Base-by-base conservation (phyloP, 2,888 invertebrate genomes). In the Dichetophora obliterata region DNA sequence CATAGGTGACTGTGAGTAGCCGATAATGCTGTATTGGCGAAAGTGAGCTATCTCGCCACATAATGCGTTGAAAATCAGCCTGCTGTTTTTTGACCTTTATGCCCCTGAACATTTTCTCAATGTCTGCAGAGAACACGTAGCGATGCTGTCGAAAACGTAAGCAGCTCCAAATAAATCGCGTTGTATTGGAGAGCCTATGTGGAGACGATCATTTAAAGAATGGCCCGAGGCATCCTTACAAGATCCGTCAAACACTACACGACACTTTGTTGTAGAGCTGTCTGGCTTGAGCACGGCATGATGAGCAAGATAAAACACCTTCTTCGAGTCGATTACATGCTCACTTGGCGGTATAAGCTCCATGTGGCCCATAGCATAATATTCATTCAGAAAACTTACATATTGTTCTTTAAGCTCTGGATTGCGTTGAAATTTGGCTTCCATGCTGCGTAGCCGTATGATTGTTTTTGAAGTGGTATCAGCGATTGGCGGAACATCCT, bases 241-340 rank as follows among this genome's bases (percentile, higher is more conserved):
- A 6, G 66, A 66, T 19, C 78, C 78, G 24, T 80, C 80, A 48
- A 79, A 79, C 0, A 72, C 61, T 1, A 81, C 81, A 31, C 75
- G 50, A 43, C 72, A 75, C 76, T 78, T 81, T 2, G 78, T 76
- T 27, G 75, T 63, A 37, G 76, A 74, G 69, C 79, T 80, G 14
- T 77, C 77, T 3, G 80, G 72, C 57, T 79, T 80, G 1, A 80
- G 66, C 3, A 81, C 79, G 2, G 80, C 79, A 69, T 82, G 81
- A 48, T 82, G 79, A 14, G 81, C 72, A n/a, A 80, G 63, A 34
- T 81, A 82, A 66, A 77, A 79, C 54, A 65, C 72, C 14, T 78
- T 74, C 16, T 50, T 52, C 22, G 50, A 61, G 3, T 48, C 72
- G 9, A 72, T 70, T 16, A 75, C 48, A 14, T 75, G 27, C 59